A percentile compares a stretch with the other conserved stretches of the same genome.
phyloP scores from a whole-genome alignment of 2,113 vertebrate genomes.

The Catharus bicknelli region DNA sequence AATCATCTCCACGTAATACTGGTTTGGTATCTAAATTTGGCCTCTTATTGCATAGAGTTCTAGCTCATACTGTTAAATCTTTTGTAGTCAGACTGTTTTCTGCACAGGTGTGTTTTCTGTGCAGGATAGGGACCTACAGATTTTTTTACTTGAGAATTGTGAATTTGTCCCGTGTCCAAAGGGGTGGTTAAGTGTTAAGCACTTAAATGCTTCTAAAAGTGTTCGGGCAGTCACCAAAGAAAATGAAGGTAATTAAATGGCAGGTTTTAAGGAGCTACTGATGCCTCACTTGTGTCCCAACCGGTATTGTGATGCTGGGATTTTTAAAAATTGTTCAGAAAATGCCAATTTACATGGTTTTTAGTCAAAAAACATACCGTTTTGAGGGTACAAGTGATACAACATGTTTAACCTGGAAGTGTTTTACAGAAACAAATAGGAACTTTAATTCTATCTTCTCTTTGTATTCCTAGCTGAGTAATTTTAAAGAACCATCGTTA shows the following conservation, averaged over 20 bases:
- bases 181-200: not conserved
- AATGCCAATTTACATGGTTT: not conserved
- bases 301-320: not conserved
- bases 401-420: not conserved
- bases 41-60: not conserved
- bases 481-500: not conserved
- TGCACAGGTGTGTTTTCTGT: not conserved
- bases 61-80: not conserved
- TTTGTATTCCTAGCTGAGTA: not conserved
- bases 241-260: not conserved
- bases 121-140: accelerated
- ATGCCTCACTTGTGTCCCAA: not conserved
- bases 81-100: not conserved
- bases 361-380: accelerated
- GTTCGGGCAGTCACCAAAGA: not conserved
- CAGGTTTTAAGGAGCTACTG: not conserved
- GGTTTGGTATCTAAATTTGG: not conserved
- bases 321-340: not conserved
- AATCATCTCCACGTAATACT: not conserved
- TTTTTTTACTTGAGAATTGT: accelerated
- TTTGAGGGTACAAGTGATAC: not conserved
- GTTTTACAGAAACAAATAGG: not conserved
- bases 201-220: not conserved
- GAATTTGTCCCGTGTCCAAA: not conserved
- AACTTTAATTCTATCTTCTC: accelerated